Evolutionary conservation across 2,888 invertebrate genomes (phyloP).

Genomic region (Isoperla grammatica): DNA sequence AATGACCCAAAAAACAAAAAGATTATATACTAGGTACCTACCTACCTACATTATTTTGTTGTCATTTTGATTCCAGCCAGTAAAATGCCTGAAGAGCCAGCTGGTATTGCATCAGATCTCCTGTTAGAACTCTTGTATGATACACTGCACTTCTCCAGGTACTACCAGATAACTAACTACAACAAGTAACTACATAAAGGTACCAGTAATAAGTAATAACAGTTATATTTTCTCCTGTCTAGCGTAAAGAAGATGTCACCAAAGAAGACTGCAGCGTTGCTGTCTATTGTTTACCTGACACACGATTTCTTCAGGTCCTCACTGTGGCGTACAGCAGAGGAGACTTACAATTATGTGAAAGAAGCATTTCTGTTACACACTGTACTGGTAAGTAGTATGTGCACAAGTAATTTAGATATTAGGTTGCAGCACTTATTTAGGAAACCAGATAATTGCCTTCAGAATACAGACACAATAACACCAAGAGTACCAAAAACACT

Average conservation of each 20-base stretch:
- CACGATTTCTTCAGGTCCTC: constrained; percentile 37
- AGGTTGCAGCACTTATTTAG: too few species aligned
- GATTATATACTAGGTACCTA: too few species aligned
- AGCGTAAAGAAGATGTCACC: neutral
- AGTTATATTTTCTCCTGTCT: neutral
- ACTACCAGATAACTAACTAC: neutral
- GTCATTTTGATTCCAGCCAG: too few species aligned
- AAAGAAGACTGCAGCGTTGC: constrained; percentile 8
- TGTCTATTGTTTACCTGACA: constrained; percentile 33
- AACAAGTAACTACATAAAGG: neutral
- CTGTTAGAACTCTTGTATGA: constrained; percentile 3
- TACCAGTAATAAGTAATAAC: neutral
- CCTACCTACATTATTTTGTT: too few species aligned
- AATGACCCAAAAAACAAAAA: too few species aligned
- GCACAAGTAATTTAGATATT: too few species aligned
- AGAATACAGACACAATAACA: too few species aligned
- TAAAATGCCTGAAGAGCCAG: too few species aligned
- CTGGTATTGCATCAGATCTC: neutral
- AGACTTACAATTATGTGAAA: constrained; percentile 37
- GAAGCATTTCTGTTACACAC: constrained; percentile 36
- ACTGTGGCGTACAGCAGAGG: constrained; percentile 35
- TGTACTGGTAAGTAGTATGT: constrained; percentile 35
- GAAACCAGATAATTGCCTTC: too few species aligned
- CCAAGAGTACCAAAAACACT: too few species aligned
- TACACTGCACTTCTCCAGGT: constrained; percentile 1